Conservation (phyloP, 2,888 invertebrate species). For the Anorthoa munda region DNA sequence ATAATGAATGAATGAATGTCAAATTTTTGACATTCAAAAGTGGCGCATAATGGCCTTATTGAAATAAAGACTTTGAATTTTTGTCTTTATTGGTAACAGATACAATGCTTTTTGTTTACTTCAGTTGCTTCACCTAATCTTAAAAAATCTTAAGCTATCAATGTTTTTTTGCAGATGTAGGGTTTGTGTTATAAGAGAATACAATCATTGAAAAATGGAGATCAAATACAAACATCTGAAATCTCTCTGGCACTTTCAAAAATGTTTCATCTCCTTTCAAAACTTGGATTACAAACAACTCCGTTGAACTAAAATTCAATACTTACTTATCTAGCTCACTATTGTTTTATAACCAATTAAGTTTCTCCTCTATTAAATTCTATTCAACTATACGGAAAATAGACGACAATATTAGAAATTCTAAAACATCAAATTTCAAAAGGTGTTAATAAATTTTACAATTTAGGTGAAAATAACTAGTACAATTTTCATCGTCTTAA, state of each 20-base stretch:
- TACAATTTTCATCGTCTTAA: background rate
- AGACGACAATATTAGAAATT: conserved; percentile 9
- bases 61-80: no score
- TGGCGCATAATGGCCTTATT: no score
- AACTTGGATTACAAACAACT: background rate
- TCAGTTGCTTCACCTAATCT: background rate
- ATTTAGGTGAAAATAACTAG: conserved; percentile 1
- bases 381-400: background rate
- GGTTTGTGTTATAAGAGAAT: background rate
- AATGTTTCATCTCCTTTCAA: background rate
- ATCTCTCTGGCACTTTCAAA: no score
- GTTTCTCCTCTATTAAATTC: background rate
- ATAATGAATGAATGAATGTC: no score
- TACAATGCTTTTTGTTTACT: background rate
- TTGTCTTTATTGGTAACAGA: no score
- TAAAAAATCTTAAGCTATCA: background rate
- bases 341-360: background rate
- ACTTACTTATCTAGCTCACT: background rate
- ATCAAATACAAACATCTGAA: no score
- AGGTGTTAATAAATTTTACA: background rate
- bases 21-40: no score
- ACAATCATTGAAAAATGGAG: no score
- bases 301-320: background rate
- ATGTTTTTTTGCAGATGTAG: background rate
- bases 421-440: conserved; percentile 3